Base-by-base conservation (phyloP, 2,113 vertebrate genomes). In the Tympanuchus pallidicinctus region DNA sequence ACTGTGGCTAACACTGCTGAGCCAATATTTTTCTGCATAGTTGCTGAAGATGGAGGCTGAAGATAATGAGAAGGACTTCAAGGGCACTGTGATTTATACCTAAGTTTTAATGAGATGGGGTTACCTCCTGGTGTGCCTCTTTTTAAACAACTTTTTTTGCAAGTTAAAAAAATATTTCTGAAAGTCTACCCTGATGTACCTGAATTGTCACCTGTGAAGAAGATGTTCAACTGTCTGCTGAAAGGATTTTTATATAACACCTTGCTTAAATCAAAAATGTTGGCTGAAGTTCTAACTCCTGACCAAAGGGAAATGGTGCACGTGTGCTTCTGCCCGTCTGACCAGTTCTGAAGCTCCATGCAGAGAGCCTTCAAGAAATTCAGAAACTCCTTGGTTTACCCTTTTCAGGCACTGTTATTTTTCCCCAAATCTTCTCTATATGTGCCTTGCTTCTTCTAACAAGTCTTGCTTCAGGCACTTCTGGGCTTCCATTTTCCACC, bases 101-200 rank as follows among this genome's bases (percentile, higher is more conserved):
- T 66, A 25, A 70, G 57, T 95, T 96, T 94, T 87, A 94, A 96
- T 43, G 67, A 86, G 89, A 75, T 57, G 63, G 86, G 61, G 67
- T 36, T 82, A 42, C 48, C 47, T 65, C 90, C 71, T 65, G n/a
- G 28, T 71, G 45, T 77, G 76, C 24, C 56, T 47, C 84, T 92
- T 89, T 64, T 36, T 43, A 43, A 87, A 66, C 21, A 48, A 50
- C 27, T 36, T 7, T 19, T 83, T 66, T 82, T 64, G 43, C 38
- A 81, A 59, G 28, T 77, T 89, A 84, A 78, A 19, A 90, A 81
- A 88, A 56, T 79, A 40, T 64, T 92, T 94, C 80, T 45, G 76
- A 54, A 63, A 66, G 61, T 61, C 69, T 82, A 60, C 50, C 69
- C 47, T 60, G 47, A 74, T 10, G 80, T 32, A 91, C 54, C 72